Base-by-base conservation (phyloP, 2,888 invertebrate genomes). In the Leptopilina syphax region DNA sequence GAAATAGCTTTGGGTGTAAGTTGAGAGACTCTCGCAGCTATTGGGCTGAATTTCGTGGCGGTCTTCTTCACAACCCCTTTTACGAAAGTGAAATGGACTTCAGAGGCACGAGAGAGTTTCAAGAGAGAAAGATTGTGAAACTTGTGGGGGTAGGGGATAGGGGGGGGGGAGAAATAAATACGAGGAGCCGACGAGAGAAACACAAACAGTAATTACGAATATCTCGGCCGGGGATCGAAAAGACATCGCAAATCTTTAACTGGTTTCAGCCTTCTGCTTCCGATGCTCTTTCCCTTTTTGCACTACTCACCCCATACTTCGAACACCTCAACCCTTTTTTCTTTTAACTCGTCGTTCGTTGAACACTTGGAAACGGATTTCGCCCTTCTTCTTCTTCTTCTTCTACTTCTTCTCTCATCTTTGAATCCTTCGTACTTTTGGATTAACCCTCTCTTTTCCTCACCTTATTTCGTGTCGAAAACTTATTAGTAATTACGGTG, bases 201-300 rank as follows among this genome's bases (percentile, higher is more conserved):
- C 90, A 92, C 91, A 92, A 92, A 92, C 91, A 91, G 92, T 91
- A 92, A 92, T 92, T 92, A 92, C 91, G 90, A 91, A 91, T 92
- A 92, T 91, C 91, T 92, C 87, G 87, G 88, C 86, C 83, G 83
- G 87, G 89, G 90, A 91, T 92, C 92, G 91, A 91, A 92, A 91
- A 91, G 91, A 91, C 91, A 91, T 91, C 88, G 91, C 90, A 90
- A 90, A 92, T 92, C 91, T 91, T 92, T 90, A 91, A 91, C 92
- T 90, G 92, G 89, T 89, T 90, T 89, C 87, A 89, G 89, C 87
- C 89, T 89, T 87, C 88, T 83, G 85, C 85, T 86, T 82, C 84
- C 84, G 86, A 86, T 86, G 86, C 86, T 85, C 86, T 84, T 84
- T 84, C 82, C 82, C 81, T 79, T 44, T 63, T 66, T 76, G 65